Evolutionary conservation across 2,888 invertebrate genomes (phyloP), one percentile per base, ranked within the genome.

Genomic region (Coremacera marginata): DNA sequence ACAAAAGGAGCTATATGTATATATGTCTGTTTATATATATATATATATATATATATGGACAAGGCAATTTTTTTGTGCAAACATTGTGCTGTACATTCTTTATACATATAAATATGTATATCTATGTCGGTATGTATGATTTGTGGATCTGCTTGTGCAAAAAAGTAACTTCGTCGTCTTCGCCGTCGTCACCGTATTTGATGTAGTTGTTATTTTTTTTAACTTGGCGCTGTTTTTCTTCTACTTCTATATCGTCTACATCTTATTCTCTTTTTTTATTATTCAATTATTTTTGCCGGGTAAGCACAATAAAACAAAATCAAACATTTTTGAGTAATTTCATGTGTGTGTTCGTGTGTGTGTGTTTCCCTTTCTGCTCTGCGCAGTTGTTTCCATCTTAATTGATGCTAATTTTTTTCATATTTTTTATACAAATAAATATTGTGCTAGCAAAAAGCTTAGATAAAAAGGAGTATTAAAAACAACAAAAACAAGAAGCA

Each of bases 61-160:
- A n/a, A 55, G 55, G 14, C n/a, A 25, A 52, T n/a, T 27, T 27
- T n/a, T 27, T 27, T 16, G 44, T 51, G 27, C 5, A 52, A 25
- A 5, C 52, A 27, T 37, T 44, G 2, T 44, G 19, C 44, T 37
- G 25, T 63, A 16, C 63, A 63, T 63, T 34, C 34, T 34, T 3
- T 4, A 31, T 11, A 16, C 1, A 63, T 34, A 63, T 14, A 7
- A 31, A 4, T 16, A 5, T 27, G 14, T 55, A 55, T 55, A 34
- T 31, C 14, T 19, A 22, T 44, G 11, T 25, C 57, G n/a, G n/a
- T 63, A 16, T 55, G 22, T 55, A 55, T 60, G 34, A 37, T 34
- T 37, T 37, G 37, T 37, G 34, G 37, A n/a, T 63, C 31, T 65
- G 34, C 65, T 44, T 65, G 44, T 44, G 44, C 65, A 68, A 68